Base-by-base conservation (phyloP, 2,888 invertebrate genomes). In the Mythimna albipuncta region DNA sequence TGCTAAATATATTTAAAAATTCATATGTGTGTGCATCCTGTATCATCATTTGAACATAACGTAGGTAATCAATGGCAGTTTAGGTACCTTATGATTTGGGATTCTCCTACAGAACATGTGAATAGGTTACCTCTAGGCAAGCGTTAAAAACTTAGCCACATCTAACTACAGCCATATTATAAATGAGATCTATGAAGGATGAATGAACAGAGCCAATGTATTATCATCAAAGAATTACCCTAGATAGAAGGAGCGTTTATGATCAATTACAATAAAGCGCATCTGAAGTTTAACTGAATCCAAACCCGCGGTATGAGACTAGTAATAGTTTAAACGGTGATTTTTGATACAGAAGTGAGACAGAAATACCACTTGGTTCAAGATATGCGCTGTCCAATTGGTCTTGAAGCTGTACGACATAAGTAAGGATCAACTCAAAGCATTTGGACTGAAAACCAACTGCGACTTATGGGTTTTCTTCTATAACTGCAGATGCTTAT, bases 251-350 rank as follows among this genome's bases (percentile, higher is more conserved):
- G 21, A 81, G 54, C 61, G 64, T 74, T 68, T 69, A 82, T 52
- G 54, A 78, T 82, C 82, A 82, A 82, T 75, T 74, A 82, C 66
- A 79, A 82, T 81, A 58, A 81, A 69, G 66, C 57, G 83, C 75
- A 82, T 79, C 68, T 67, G 69, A 66, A n/a, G 59, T 71, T 64
- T 66, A 69, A 82, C n/a, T 83, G 79, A 71, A 82, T 64, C 52
- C 68, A 69, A 75, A 74, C 79, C 65, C 82, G 79, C 57, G 70
- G 57, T 57, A 69, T 38, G 35, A 54, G n/a, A 4, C 66, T 71
- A 61, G 68, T 79, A 61, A 71, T 64, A 79, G 62, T 75, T 71
- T 79, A 82, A 83, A 82, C 79, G 62, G 68, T 4, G 13, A 52
- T 62, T 62, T 41, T 3, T 35, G 1, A 19, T 10, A 21, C 10